A percentile compares a stretch with the other conserved stretches of the same genome.
phyloP scores from a whole-genome alignment of 2,888 invertebrate genomes.

The Acrobasis suavella region DNA sequence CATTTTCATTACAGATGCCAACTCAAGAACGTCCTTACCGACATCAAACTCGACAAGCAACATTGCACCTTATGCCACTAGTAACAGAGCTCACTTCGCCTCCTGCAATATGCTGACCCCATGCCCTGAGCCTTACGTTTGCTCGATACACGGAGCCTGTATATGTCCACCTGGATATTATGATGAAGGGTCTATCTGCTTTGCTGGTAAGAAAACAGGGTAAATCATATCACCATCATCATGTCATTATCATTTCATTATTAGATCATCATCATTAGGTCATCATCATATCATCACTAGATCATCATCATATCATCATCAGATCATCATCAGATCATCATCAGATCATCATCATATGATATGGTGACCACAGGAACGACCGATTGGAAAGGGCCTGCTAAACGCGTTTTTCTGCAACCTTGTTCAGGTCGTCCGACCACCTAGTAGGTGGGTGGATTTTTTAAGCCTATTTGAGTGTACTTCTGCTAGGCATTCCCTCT shows the following conservation, averaged over 20 bases:
- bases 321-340: neutral
- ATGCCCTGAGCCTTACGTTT: constrained; percentile 51
- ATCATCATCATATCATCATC: too few species aligned
- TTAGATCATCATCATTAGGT: too few species aligned
- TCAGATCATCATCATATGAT: too few species aligned
- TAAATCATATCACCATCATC: neutral
- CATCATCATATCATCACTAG: too few species aligned
- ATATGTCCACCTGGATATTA: constrained; percentile 67
- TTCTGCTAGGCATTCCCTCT: too few species aligned
- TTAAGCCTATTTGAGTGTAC: too few species aligned
- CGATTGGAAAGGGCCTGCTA: too few species aligned
- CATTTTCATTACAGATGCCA: constrained; percentile 2
- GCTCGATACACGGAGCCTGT: constrained; percentile 53
- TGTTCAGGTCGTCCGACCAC: too few species aligned
- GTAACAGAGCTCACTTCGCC: constrained; percentile 36
- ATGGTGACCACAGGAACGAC: too few species aligned
- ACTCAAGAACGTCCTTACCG: neutral
- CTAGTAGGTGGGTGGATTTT: too few species aligned
- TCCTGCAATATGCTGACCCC: constrained; percentile 36
- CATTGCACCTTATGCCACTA: neutral
- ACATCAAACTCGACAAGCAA: constrained; percentile 6
- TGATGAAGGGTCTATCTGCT: constrained; percentile 41
- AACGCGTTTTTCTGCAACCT: too few species aligned
- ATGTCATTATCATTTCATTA: too few species aligned
- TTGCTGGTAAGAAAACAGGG: neutral